Evolutionary conservation across 2,797 vertebrate species (phyloP), one percentile per base, ranked within the genome.

Genomic region (Neoniphon sammara): DNA sequence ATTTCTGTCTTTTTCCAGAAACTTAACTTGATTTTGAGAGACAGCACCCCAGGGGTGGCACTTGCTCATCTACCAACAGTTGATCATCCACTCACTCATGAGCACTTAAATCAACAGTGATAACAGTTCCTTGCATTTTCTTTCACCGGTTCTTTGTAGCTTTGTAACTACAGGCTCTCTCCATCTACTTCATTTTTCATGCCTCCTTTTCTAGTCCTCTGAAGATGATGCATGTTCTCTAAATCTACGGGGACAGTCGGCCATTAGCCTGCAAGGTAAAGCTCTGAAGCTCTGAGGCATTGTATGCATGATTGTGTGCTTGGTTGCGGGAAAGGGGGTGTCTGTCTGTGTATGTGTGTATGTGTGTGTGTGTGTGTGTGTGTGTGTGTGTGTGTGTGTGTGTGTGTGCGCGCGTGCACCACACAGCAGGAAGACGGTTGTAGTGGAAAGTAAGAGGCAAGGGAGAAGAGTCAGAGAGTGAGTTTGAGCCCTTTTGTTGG

Each of bases 231-330:
- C 85, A 91, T 85, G 83, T 80, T 80, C 62, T 63, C 56, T 59
- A 83, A 86, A 83, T 85, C 84, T 69, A 23, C 14, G 6, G 83
- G 86, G 86, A 91, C 86, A 89, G 84, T 80, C 49, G 81, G 80
- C 85, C 84, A 84, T 90, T 88, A 86, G 84, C 66, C 85, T 70
- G 54, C 15, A 70, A 82, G 84, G 88, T 85, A 79, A 85, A 86
- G 44, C 75, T 25, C 7, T 25, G 25, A 86, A 73, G n/a, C n/a
- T n/a, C n/a, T n/a, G n/a, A n/a, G n/a, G 64, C 78, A 69, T 5
- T 11, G 14, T n/a, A 54, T 60, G 75, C 53, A 15, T 64, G 73
- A 69, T 68, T 34, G 62, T 57, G 68, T 58, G 20, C 30, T 21
- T 21, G 23, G 47, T 42, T 39, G 46, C n/a, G 52, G 17, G 4